Conservation (phyloP, 2,113 vertebrate species). For the Bambusicola thoracicus region DNA sequence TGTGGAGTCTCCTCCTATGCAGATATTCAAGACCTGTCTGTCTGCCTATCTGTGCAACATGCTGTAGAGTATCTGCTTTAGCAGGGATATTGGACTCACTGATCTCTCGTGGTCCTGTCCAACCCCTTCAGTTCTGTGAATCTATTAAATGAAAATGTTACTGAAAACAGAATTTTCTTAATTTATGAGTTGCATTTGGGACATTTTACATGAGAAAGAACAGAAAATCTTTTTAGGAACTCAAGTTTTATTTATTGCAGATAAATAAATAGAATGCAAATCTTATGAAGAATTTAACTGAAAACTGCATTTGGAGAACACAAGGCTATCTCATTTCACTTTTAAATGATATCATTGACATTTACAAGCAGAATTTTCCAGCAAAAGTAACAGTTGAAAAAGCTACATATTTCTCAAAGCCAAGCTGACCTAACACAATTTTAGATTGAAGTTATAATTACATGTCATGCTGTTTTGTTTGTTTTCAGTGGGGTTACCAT, state of each 20-base stretch:
- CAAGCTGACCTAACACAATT: conserved; percentile 12
- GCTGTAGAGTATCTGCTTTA: too few species aligned
- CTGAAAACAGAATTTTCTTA: neutral
- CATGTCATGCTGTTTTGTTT: conserved; percentile 63
- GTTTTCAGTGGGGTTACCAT: conserved; percentile 44
- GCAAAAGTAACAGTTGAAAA: conserved; percentile 50
- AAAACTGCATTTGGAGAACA: neutral
- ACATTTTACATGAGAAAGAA: neutral
- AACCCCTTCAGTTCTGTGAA: neutral
- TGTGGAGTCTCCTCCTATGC: too few species aligned
- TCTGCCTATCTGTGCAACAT: too few species aligned
- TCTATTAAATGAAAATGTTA: neutral
- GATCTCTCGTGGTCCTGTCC: too few species aligned
- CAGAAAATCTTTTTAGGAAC: neutral
- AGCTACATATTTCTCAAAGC: conserved; percentile 54
- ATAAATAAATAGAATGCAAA: neutral
- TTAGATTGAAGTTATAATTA: conserved; percentile 60
- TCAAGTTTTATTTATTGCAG: neutral
- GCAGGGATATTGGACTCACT: too few species aligned
- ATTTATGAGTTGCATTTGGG: neutral
- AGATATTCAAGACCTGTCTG: too few species aligned
- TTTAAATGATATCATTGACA: conserved; percentile 20
- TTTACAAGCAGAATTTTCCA: conserved; percentile 27
- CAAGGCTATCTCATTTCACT: neutral
- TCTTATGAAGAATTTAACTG: neutral